Conservation (phyloP, 64 coral and sea anemone species). For the Dendrophyllia cribrosa region DNA sequence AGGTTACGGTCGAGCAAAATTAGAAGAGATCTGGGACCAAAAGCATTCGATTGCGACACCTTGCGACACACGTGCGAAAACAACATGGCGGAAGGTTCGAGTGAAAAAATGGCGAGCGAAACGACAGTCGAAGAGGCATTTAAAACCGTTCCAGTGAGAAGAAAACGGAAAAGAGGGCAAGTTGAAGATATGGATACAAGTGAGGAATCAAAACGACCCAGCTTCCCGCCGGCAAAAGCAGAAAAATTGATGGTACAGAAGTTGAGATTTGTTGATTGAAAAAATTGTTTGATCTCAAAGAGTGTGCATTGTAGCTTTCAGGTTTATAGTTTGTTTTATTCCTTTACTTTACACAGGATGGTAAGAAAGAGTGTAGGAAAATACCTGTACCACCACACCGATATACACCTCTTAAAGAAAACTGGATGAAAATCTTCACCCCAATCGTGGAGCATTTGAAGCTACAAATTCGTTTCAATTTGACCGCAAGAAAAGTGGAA, state of each 20-base stretch:
- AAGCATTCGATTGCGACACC: background rate
- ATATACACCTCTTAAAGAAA: conserved; percentile 95
- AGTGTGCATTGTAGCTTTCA: no score
- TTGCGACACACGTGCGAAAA: conserved; percentile 41
- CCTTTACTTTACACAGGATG: conserved; percentile 64
- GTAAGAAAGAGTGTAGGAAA: conserved; percentile 90
- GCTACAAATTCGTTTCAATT: conserved; percentile 97
- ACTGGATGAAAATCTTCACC: conserved; percentile 96
- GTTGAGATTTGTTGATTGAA: no score
- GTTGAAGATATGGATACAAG: conserved; percentile 87
- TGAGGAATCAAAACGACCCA: conserved; percentile 65
- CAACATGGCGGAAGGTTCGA: conserved; percentile 77
- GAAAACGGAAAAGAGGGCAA: conserved; percentile 90
- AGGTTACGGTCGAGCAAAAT: no score
- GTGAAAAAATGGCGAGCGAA: conserved; percentile 11
- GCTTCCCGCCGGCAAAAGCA: conserved; percentile 89
- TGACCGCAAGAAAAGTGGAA: conserved; percentile 92
- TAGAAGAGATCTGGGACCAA: conserved; percentile 58
- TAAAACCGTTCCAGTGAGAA: conserved; percentile 66
- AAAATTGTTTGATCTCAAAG: no score
- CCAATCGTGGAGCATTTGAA: conserved; percentile 96
- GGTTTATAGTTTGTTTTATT: background rate
- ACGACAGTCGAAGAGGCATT: conserved; percentile 75
- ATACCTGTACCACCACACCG: conserved; percentile 92
- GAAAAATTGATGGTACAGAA: conserved; percentile 81